Base-by-base conservation (phyloP, 2,888 invertebrate species). In the Phania funesta region DNA sequence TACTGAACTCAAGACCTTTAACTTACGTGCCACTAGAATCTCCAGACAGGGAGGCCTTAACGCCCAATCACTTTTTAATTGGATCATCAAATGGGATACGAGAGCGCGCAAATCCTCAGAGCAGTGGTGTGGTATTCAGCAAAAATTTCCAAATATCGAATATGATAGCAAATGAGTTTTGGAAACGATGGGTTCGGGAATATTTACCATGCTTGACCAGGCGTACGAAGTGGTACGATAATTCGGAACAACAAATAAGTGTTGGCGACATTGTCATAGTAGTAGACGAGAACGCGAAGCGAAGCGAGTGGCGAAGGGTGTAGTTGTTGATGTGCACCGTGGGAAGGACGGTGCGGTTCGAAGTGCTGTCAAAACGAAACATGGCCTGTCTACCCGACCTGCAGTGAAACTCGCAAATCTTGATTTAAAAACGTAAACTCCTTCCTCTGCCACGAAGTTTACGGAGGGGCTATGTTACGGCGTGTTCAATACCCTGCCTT, bases 111-210 rank as follows among this genome's bases (percentile, higher is more conserved):
- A 32, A 13, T 18, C 18, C 22, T 26, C 22, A 77, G 16, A 9
- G 35, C 9, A 35, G 35, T 22, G 29, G n/a, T n/a, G n/a, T n/a
- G n/a, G n/a, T 3, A 13, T 52, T 48, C 2, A 48, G 48, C 24
- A 35, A 35, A 35, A 35, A 35, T 35, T 35, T 35, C 11, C 35
- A 11, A 35, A 35, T 35, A 35, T 50, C n/a, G 8, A 50, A 22
- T 24, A 65, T 79, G 56, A 54, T 78, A 18, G 76, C 76, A 8
- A 73, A 83, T 44, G 68, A 71, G 29, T 81, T 75, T 29, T 84
- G 83, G 83, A 75, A 70, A 24, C 71, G 79, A 13, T 80, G 77
- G 78, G 35, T 78, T 9, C 74, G 80, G 0, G 80, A 83, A 54
- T 83, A 79, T 24, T 52, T 80, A 20, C 77, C 68, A 1, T 48